A percentile compares a stretch with the other conserved stretches of the same genome.
Conservation (phyloP, 2,113 vertebrate genomes). For the Tragelaphus scriptus region DNA sequence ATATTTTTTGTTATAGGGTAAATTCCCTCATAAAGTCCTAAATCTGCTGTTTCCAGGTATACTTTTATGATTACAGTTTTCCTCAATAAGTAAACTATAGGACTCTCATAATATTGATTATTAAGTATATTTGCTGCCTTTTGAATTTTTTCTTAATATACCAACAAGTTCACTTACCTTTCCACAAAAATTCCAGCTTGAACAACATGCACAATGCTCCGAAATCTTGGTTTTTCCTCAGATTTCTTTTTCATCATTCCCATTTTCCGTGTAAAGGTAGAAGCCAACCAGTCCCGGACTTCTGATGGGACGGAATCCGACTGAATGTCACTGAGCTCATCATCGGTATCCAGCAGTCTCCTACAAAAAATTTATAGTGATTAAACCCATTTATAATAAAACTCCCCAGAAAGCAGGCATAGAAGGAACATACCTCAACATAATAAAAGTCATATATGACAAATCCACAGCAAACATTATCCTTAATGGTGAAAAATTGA, state of each 20-base stretch:
- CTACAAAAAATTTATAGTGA: conserved; percentile 73
- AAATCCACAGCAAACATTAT: neutral
- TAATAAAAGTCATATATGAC: neutral
- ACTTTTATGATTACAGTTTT: neutral
- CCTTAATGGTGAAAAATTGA: no score
- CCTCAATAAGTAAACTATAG: neutral
- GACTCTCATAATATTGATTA: neutral
- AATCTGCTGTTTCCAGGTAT: neutral
- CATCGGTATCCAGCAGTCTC: conserved; percentile 93
- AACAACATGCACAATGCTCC: conserved; percentile 97
- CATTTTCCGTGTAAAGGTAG: conserved; percentile 98
- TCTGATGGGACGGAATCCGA: conserved; percentile 93
- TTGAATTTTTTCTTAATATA: neutral
- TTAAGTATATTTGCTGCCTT: neutral
- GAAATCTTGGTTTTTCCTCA: conserved; percentile 96
- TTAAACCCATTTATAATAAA: neutral
- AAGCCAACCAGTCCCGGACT: conserved; percentile 97
- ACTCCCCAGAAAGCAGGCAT: neutral
- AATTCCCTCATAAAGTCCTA: neutral
- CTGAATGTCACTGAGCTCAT: conserved; percentile 95
- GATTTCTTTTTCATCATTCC: conserved; percentile 91
- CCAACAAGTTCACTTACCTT: conserved; percentile 77
- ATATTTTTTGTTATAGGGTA: neutral
- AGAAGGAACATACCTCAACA: neutral
- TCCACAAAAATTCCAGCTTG: conserved; percentile 99